Conservation (phyloP, 2,113 vertebrate species). For the Lucifuga dentata region DNA sequence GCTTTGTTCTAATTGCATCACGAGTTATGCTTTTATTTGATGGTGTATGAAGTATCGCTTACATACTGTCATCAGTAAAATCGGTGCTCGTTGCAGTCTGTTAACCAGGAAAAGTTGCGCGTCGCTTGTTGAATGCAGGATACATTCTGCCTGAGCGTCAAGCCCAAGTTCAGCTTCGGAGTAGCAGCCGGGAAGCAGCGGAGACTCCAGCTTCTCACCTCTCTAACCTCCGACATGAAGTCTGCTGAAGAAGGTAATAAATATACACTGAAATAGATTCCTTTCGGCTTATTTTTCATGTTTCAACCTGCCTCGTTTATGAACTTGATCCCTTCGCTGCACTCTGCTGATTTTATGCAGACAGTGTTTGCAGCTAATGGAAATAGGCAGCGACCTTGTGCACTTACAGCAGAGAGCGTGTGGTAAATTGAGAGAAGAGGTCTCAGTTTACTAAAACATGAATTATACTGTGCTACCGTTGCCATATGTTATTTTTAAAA, state of each 20-base stretch:
- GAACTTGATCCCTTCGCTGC: background rate
- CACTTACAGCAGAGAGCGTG: background rate
- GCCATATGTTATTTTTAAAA: no score
- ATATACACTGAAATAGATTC: no score
- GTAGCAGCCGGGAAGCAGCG: conserved; percentile 80
- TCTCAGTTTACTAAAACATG: no score
- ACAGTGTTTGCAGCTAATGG: background rate
- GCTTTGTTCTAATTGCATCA: background rate
- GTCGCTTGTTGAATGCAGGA: conserved; percentile 85
- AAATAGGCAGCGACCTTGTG: background rate
- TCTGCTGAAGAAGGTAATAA: conserved; percentile 93
- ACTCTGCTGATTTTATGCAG: background rate
- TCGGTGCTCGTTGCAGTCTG: conserved; percentile 7
- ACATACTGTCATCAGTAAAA: background rate
- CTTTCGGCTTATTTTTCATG: background rate
- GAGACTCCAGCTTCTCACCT: conserved; percentile 76
- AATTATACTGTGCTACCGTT: no score
- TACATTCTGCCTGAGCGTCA: conserved; percentile 71
- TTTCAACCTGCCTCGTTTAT: background rate
- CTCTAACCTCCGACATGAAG: conserved; percentile 86
- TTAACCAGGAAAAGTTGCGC: conserved; percentile 57
- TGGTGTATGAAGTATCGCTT: conserved; percentile 29
- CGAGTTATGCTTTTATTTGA: conserved; percentile 47
- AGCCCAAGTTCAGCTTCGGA: conserved; percentile 85
- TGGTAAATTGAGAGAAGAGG: background rate